Evolutionary conservation across 2,888 invertebrate species (phyloP), one percentile per base, ranked within the genome.

Genomic region (Merodon equestris): DNA sequence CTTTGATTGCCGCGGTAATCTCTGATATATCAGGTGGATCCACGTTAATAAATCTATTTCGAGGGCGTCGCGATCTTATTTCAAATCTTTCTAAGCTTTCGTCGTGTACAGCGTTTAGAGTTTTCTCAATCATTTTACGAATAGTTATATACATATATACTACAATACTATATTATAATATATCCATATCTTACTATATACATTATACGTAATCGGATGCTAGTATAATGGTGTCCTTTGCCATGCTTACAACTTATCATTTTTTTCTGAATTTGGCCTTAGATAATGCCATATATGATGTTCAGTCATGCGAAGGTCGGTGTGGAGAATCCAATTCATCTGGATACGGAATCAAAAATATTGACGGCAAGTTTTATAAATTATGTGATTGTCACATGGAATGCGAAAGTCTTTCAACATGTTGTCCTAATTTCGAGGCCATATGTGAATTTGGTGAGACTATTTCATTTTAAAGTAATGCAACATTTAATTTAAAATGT

Each of bases 351-450:
- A 34, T 83, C 42, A 48, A 77, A 0, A 67, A 72, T 0, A 44
- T 34, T 0, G 42, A 71, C 63, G 67, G 85, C 0, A 84, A 85
- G 1, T 42, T 84, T 2, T 70, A 83, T 7, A 83, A 83, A 9
- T 85, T 87, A 0, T 95, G 95, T 83, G 90, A 91, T 47, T 95
- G 95, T 82, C 88, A 90, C 57, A 82, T 89, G 0, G 84, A 87
- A 0, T 95, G 95, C 82, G 85, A 90, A 0, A 84, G 88, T 0
- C 84, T 86, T 0, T 89, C 89, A 0, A 89, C 90, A 17, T 95
- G 95, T 85, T 95, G 95, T 83, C 90, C 91, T 0, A 94, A 95
- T 86, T 94, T 90, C 85, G 85, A 90, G 1, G 91, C 91, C 4
- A 83, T 90, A 1, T 94, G 94, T 83, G 83, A 79, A 18, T 77